A percentile compares a stretch with the other conserved stretches of the same genome.
phyloP scores from a whole-genome alignment of 2,113 vertebrate genomes.

The Phalacrocorax pelagicus region DNA sequence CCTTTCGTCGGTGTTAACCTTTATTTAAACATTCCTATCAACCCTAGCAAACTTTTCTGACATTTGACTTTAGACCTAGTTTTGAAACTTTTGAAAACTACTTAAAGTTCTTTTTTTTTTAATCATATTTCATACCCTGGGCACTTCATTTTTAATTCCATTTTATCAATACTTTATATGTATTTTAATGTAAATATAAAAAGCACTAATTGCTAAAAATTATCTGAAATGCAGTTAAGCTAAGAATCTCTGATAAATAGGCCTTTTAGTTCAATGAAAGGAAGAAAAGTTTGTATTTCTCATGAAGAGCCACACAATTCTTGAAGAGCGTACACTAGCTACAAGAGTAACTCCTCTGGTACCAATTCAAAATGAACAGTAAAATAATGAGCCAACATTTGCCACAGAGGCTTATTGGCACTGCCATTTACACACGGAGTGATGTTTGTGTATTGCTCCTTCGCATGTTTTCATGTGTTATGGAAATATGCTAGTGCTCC shows the following conservation, averaged over 20 bases:
- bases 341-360: not conserved
- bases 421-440: not conserved
- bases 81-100: not conserved
- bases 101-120: not conserved
- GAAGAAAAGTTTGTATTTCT: not conserved
- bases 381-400: not conserved
- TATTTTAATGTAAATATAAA: not conserved
- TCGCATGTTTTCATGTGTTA: fast-evolving
- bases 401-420: not conserved
- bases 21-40: not conserved
- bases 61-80: not conserved
- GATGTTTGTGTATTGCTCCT: not conserved
- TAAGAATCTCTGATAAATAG: not conserved
- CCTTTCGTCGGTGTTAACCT: not conserved
- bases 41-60: not conserved
- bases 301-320: not conserved
- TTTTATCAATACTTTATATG: not conserved
- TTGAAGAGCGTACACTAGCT: not conserved
- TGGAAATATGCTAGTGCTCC: fast-evolving
- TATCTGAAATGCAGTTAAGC: not conserved
- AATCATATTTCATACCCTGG: not conserved
- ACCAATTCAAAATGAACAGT: not conserved
- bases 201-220: not conserved
- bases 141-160: not conserved
- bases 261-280: not conserved